Evolutionary conservation across 1,140 invertebrate genomes (phyloP).

Genomic region (Drosophila dunni): DNA sequence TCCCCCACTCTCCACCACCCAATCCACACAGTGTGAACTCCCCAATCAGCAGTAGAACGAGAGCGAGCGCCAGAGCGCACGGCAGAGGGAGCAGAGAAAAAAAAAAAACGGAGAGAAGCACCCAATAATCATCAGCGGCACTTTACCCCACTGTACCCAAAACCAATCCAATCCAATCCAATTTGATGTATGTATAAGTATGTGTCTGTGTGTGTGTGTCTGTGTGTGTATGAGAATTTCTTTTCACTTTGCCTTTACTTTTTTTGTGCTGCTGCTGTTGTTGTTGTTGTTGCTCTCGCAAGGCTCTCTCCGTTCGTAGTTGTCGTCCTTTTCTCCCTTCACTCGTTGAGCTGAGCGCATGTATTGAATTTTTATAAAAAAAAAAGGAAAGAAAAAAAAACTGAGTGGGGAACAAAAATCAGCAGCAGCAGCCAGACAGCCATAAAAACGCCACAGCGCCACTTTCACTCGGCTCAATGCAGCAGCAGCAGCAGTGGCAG

Average conservation of each 20-base stretch:
- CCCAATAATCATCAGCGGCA: conserved; percentile 58
- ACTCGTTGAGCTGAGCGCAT: conserved; percentile 39
- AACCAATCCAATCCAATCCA: conserved; percentile 77
- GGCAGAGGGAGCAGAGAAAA: neutral
- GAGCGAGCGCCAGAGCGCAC: too few relatives aligned
- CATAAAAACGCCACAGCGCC: conserved; percentile 57
- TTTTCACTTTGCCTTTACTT: conserved; percentile 44
- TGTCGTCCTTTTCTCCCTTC: conserved; percentile 67
- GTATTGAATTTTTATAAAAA: conserved; percentile 57
- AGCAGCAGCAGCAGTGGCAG: conserved; percentile 42
- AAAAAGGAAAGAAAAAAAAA: conserved; percentile 15
- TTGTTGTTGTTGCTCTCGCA: conserved; percentile 23
- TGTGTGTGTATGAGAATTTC: conserved; percentile 42
- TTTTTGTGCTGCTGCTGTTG: conserved; percentile 3
- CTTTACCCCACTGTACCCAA: conserved; percentile 51
- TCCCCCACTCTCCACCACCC: neutral
- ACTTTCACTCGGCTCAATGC: conserved; percentile 76
- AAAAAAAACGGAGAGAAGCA: conserved; percentile 16
- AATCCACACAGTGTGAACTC: conserved; percentile 7
- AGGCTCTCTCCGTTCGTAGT: conserved; percentile 37
- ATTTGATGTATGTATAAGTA: conserved; percentile 69
- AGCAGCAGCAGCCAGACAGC: conserved; percentile 48
- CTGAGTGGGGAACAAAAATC: conserved; percentile 57
- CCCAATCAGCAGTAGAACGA: conserved; percentile 2
- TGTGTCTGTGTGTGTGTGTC: conserved; percentile 37